Conservation (phyloP, 2,113 vertebrate genomes). For the Leucosticte australis region DNA sequence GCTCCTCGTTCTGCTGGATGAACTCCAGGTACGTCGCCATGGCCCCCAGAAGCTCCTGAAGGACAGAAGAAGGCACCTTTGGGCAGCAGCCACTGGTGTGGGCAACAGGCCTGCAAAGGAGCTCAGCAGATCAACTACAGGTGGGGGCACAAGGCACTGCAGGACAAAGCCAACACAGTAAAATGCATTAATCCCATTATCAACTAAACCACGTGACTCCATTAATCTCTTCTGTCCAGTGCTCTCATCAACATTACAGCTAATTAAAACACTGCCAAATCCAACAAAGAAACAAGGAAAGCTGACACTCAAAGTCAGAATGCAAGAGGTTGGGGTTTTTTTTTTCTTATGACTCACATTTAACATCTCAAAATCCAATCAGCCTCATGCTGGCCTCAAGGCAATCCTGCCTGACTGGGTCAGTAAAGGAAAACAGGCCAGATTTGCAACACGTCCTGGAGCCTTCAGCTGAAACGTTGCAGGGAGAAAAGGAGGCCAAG, state of each 20-base stretch:
- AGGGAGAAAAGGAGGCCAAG: not conserved
- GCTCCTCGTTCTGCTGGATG: constrained; percentile 97
- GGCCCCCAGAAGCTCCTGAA: constrained; percentile 52
- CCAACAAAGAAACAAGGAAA: not conserved
- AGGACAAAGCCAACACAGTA: not conserved
- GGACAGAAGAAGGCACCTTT: not conserved
- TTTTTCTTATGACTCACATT: not conserved
- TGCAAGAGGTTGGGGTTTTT: not conserved
- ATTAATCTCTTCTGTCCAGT: not conserved
- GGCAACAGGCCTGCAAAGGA: not conserved
- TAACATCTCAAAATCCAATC: not conserved
- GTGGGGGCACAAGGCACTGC: not conserved
- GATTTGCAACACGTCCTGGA: not conserved
- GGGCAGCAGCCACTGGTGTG: not conserved
- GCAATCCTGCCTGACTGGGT: not conserved
- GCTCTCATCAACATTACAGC: not conserved
- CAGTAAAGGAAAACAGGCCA: not conserved
- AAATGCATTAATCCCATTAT: not conserved
- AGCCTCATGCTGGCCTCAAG: not conserved
- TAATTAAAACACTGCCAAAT: not conserved
- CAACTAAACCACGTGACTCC: not conserved
- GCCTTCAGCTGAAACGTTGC: not conserved
- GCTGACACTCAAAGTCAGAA: not conserved
- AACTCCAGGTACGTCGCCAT: constrained; percentile 96
- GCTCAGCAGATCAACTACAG: not conserved